A percentile compares a stretch with the other conserved stretches of the same genome.
These are phyloP conservation scores for Muntiacus muntjak DNA, from an alignment of 2,113 vertebrate species.

Conservation along the genomic window DNA sequence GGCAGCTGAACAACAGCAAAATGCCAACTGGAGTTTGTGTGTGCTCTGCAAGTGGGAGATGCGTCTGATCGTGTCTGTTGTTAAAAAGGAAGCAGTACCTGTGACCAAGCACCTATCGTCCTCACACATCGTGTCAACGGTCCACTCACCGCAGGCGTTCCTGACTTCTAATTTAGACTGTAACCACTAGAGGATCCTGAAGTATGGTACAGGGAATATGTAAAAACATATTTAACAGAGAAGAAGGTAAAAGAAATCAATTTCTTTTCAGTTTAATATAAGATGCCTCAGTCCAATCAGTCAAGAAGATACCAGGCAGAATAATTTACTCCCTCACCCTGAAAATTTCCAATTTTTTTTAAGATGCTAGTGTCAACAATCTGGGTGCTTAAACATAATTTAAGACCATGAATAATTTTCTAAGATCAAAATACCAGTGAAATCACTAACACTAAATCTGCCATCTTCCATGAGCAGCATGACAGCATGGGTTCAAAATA, in stretches of 20 bases:
- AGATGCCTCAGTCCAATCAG: not conserved
- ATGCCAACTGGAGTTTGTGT: not conserved
- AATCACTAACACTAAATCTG: slow-evolving; percentile 44
- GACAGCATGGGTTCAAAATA: not conserved
- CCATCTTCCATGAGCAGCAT: not conserved
- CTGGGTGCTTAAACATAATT: not conserved
- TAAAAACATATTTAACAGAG: not conserved
- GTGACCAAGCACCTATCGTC: not conserved
- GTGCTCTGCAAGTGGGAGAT: not conserved
- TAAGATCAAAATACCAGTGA: slow-evolving; percentile 31
- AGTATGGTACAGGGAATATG: not conserved
- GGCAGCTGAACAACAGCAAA: not conserved
- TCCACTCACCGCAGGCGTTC: not conserved
- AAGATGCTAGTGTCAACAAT: slow-evolving; percentile 1
- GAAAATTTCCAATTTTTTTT: slow-evolving; percentile 10
- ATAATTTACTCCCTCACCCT: not conserved
- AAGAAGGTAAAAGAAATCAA: not conserved
- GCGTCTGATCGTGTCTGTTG: not conserved
- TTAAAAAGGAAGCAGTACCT: not conserved
- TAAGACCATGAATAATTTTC: slow-evolving; percentile 36
- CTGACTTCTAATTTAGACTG: not conserved
- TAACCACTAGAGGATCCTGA: not conserved
- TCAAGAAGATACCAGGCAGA: not conserved
- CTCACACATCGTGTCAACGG: not conserved
- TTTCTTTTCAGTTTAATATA: not conserved